These are phyloP conservation scores for Artibeus lituratus DNA, from an alignment of 2,797 vertebrate species.

Conservation along the genomic window DNA sequence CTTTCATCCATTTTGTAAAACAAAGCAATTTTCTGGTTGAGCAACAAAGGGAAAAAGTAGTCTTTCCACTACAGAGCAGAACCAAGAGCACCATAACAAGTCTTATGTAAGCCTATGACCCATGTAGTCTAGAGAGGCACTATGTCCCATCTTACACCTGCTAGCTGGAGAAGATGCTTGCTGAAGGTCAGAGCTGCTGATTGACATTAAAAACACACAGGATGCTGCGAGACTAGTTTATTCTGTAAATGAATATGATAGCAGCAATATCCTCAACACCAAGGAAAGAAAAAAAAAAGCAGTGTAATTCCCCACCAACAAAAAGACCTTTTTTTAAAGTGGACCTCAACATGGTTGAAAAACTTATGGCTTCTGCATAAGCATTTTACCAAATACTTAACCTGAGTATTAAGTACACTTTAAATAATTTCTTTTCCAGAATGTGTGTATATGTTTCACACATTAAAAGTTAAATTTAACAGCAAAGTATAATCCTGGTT, in stretches of 20 bases:
- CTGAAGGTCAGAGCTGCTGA: not conserved
- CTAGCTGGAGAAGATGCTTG: not conserved
- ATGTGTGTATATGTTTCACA: not conserved
- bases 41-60: not conserved
- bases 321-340: not conserved
- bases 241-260: not conserved
- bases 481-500: not conserved
- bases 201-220: not conserved
- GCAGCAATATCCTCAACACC: not conserved
- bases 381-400: constrained; percentile 9
- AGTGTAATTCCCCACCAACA: not conserved
- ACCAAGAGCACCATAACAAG: not conserved
- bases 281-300: not conserved
- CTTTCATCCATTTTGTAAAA: constrained; percentile 24
- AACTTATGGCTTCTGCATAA: not conserved
- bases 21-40: constrained; percentile 9
- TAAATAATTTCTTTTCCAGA: constrained; percentile 51
- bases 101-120: not conserved
- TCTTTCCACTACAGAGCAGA: not conserved
- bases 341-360: not conserved
- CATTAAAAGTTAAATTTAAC: not conserved
- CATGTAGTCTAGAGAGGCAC: not conserved
- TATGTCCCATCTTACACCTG: not conserved
- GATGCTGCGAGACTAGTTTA: not conserved
- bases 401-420: not conserved